Percentiles rank a stretch among this genome's conserved stretches.
phyloP scores from a whole-genome alignment of 1,140 invertebrate genomes.

The Acromyrmex heyeri region DNA sequence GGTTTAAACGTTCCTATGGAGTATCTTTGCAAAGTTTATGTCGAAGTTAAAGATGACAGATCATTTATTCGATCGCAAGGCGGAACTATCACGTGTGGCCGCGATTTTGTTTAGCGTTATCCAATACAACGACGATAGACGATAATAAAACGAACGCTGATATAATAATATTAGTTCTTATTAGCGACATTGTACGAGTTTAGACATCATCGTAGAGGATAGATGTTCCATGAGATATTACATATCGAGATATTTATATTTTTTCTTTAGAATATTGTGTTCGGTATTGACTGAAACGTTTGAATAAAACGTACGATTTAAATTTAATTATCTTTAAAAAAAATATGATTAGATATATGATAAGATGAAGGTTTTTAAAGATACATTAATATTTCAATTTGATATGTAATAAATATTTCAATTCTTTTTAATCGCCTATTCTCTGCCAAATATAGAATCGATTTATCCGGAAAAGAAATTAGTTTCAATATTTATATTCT shows the following conservation, averaged over 20 bases:
- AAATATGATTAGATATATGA: neutral
- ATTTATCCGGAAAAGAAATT: neutral
- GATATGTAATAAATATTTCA: neutral
- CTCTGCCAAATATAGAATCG: neutral
- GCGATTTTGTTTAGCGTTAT: conserved; percentile 23
- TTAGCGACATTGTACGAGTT: conserved; percentile 36
- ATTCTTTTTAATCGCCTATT: conserved; percentile 2
- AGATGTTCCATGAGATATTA: conserved; percentile 26
- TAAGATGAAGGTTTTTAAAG: too few species aligned
- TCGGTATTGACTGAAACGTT: conserved; percentile 20
- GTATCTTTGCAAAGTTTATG: conserved; percentile 55
- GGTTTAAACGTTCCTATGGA: conserved; percentile 69
- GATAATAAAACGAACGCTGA: conserved; percentile 42
- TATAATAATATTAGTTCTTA: conserved; percentile 50
- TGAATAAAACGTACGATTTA: neutral
- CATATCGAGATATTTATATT: conserved; percentile 16
- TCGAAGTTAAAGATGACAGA: conserved; percentile 24
- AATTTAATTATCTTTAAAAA: neutral
- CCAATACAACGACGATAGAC: conserved; percentile 20
- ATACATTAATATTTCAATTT: neutral
- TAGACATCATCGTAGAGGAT: conserved; percentile 28
- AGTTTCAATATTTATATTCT: neutral
- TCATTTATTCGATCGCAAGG: conserved; percentile 18
- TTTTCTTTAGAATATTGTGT: conserved; percentile 4
- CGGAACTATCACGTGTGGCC: neutral